Percentiles rank a stretch among this genome's conserved stretches.
These are phyloP conservation scores for Leptocoma aspasia DNA, from an alignment of 2,113 vertebrate species.

Conservation along the genomic window DNA sequence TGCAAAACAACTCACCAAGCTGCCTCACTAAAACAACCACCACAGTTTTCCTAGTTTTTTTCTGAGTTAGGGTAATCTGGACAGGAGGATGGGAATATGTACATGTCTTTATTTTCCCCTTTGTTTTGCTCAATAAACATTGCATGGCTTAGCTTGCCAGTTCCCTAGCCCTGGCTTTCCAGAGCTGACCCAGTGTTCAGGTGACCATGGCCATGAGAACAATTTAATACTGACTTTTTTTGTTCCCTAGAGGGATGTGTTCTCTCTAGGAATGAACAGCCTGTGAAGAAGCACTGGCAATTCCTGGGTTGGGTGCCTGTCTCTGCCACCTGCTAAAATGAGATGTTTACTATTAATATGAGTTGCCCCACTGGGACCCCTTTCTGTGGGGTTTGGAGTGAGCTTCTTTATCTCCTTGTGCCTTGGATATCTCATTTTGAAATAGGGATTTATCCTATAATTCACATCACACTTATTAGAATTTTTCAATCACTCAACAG, in stretches of 20 bases:
- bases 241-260: background rate
- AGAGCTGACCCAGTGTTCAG: background rate
- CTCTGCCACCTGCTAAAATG: background rate
- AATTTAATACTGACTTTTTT: background rate
- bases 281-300: background rate
- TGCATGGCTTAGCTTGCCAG: background rate
- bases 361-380: background rate
- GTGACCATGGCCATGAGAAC: accelerated
- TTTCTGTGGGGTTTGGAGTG: background rate
- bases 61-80: background rate
- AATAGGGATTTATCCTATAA: background rate
- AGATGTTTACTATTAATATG: background rate
- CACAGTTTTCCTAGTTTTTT: background rate
- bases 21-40: background rate
- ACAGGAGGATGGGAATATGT: background rate
- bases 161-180: background rate
- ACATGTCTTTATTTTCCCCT: background rate
- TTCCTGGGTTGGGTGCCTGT: background rate
- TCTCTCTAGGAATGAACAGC: background rate
- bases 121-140: background rate
- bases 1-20: background rate
- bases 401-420: background rate
- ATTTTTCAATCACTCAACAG: slow-evolving; percentile 43
- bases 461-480: slow-evolving; percentile 2
- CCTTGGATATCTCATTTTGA: background rate